Conservation (phyloP, 2,888 invertebrate genomes). For the Leptopilina myrica region DNA sequence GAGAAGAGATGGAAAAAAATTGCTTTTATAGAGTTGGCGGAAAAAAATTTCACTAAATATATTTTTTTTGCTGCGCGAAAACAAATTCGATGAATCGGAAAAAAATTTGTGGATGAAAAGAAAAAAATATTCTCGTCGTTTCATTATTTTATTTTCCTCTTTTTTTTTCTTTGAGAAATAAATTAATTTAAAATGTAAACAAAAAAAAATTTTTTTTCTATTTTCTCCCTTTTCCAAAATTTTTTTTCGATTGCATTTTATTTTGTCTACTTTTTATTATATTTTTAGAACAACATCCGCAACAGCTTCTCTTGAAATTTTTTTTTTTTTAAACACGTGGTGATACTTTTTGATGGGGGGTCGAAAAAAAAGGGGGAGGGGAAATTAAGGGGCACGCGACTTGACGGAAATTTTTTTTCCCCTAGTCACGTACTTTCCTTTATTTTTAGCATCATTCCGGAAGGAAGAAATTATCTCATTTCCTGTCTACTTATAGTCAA, state of each 20-base stretch:
- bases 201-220: too few relatives aligned
- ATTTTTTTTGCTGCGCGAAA: too few relatives aligned
- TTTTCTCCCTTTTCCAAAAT: too few relatives aligned
- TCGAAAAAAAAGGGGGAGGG: not conserved
- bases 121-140: too few relatives aligned
- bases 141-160: too few relatives aligned
- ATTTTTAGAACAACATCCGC: constrained; percentile 7
- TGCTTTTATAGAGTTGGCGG: too few relatives aligned
- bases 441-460: not conserved
- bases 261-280: not conserved
- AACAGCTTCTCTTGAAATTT: constrained; percentile 9
- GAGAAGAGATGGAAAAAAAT: too few relatives aligned
- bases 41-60: too few relatives aligned
- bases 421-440: not conserved
- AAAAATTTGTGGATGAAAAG: too few relatives aligned
- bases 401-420: not conserved
- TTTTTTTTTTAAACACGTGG: not conserved
- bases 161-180: too few relatives aligned
- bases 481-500: not conserved
- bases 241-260: not conserved
- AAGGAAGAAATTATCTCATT: constrained; percentile 31
- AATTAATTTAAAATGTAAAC: too few relatives aligned
- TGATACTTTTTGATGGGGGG: constrained; percentile 7
- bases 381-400: constrained; percentile 18
- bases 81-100: too few relatives aligned